Evolutionary conservation across 2,888 invertebrate species (phyloP), one percentile per base, ranked within the genome.

Genomic region (Dascillus cervinus): DNA sequence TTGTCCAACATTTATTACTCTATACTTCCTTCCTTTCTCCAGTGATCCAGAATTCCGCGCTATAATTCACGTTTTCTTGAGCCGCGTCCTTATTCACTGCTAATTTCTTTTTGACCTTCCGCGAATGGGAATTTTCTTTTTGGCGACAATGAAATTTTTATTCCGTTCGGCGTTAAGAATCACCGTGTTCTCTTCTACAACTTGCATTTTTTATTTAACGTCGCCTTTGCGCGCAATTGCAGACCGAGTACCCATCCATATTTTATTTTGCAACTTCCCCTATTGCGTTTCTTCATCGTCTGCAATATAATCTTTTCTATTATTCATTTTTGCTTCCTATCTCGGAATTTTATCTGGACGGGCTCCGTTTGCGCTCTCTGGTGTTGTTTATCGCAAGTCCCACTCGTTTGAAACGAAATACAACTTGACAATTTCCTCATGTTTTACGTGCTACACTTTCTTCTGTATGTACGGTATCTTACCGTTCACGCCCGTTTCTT

Each of bases 271-370:
- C 34, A 37, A 40, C 39, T 40, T 43, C 34, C 39, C 44, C 43
- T 46, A 46, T 47, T 46, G 50, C 48, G 46, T 48, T 53, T 44
- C 49, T 47, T 56, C 51, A 52, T 47, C 49, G 51, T 44, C 50
- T 52, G 51, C 55, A 55, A 55, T 56, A 51, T 55, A 55, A 56
- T 55, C 57, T 55, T 47, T 50, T 50, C 47, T 47, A 50, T 50
- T 50, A 50, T 50, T 50, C 47, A 50, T 43, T 43, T 46, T 44
- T 33, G 41, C 38, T 41, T 41, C 40, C 38, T 36, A 46, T 39
- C 41, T 36, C 32, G 33, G 13, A 36, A 24, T 33, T 39, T 39
- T 44, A 40, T 42, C 37, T 32, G 36, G 37, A 32, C 32, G 20
- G n/a, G 24, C 38, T 26, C 31, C 35, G 37, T 37, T 32, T 37